Base-by-base conservation (phyloP, 2,113 vertebrate species). In the Muntiacus muntjak region DNA sequence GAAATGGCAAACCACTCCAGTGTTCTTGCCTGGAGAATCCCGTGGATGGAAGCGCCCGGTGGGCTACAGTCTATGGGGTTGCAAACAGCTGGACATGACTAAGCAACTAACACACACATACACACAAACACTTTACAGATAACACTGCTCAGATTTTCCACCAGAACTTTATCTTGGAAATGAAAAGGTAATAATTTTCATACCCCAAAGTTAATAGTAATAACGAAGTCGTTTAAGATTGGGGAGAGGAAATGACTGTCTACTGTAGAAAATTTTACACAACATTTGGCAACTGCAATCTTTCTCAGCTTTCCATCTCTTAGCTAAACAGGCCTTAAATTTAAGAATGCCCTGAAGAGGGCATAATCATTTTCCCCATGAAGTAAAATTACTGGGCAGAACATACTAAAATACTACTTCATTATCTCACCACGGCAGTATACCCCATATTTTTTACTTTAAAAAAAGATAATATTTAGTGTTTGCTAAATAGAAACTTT, bases 151-250 rank as follows among this genome's bases (percentile, higher is more conserved):
- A 82, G 12, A 36, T 85, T 89, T 81, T 58, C 60, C 60, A 88
- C 33, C 17, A 91, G 52, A 6, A 94, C 64, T 55, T 95, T 95
- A 83, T 23, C 21, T 36, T 85, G 43, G 33, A 88, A 95, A 15
- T 92, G 19, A 91, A 96, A 93, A 64, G 17, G 15, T 85, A 82
- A 87, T 21, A 89, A 89, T 25, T 92, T 97, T 91, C 21, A 88
- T 54, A 86, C 4, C 19, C 3, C 7, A 71, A 96, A 55, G 40
- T 58, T 76, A 95, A 91, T 2, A 45, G 14, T 40, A 55, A 86
- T 92, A 87, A 57, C 8, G 2, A 96, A 96, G 11, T 17, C 50
- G 33, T n/a, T 87, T 45, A 94, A 89, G 21, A 87, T 28, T 60
- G 55, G 9, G 5, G 43, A 76, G 8, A 54, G 30, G 50, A 67